A percentile compares a stretch with the other conserved stretches of the same genome.
Evolutionary conservation across 2,113 vertebrate genomes (phyloP).

Genomic region (Eulemur macaco): DNA sequence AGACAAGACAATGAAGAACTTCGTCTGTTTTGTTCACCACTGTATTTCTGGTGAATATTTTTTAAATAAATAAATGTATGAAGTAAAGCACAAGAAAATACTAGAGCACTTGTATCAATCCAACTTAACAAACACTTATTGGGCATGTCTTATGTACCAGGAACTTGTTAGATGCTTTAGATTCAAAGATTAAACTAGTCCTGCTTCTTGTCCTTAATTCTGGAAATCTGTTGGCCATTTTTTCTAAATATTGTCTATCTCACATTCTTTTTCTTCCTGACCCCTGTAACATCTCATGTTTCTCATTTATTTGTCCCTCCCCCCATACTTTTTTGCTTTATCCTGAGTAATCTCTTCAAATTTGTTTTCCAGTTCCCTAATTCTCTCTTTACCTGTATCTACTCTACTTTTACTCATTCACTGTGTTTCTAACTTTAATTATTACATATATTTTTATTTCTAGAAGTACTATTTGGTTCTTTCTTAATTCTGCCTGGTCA

Average conservation of each 20-base stretch:
- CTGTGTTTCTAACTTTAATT: conserved; percentile 20
- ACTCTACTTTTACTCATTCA: neutral
- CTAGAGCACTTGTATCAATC: neutral
- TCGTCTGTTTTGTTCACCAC: neutral
- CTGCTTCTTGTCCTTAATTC: neutral
- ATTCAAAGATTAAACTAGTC: conserved; percentile 10
- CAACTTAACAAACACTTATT: neutral
- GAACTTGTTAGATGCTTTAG: neutral
- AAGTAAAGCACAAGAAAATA: neutral
- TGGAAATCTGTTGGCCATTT: neutral
- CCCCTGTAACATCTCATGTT: neutral
- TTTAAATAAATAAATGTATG: neutral
- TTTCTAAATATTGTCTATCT: neutral
- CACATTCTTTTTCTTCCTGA: neutral
- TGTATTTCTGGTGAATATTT: neutral
- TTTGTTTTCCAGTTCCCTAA: neutral
- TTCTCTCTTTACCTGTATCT: neutral
- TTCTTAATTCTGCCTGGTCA: neutral
- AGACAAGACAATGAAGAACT: neutral
- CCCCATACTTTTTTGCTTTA: neutral
- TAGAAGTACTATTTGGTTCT: neutral
- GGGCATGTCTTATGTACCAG: neutral
- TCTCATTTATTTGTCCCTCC: neutral
- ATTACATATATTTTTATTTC: neutral
- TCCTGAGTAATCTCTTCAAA: neutral